Base-by-base conservation (phyloP, 2,113 vertebrate genomes). In the Paraplagusia blochii region DNA sequence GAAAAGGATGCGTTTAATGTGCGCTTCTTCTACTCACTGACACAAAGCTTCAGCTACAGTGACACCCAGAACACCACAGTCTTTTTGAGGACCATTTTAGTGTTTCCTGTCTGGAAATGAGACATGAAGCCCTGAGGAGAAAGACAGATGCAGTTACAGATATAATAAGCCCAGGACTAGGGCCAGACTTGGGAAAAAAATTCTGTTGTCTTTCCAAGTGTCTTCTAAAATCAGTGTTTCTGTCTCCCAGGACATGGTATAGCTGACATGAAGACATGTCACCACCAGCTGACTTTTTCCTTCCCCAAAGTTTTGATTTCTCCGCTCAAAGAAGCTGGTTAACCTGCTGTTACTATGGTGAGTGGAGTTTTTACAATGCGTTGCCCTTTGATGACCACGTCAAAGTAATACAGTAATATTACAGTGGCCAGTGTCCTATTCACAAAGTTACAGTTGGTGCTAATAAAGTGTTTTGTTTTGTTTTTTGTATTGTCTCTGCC, bases 61-160 rank as follows among this genome's bases (percentile, higher is more conserved):
- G 76, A 84, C 76, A 77, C 44, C 56, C 64, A 74, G 60, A 55
- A 69, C 61, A 80, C 67, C 72, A 76, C 49, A 72, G 57, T 63
- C 79, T 69, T 72, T 38, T 9, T 3, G 71, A 70, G 76, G 77
- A 80, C 77, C 76, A 76, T 56, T 63, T 53, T 69, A 50, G 68
- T 48, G 50, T 77, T 67, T 38, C 48, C 63, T 46, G 38, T 68
- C 81, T 72, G 36, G 44, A 72, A 81, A 80, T 74, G 61, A 74
- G 67, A 84, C 61, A 70, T 60, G 53, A 79, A 82, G 80, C 83
- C 86, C 86, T 88, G 87, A 88, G 86, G 82, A 87, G 75, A 81
- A 69, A 72, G 74, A 81, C 61, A 82, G 65, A 85, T 69, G 72
- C 56, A 54, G 36, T 56, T 72, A 58, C 45, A 39, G 51, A 71